A percentile compares a stretch with the other conserved stretches of the same genome.
Evolutionary conservation across 2,888 invertebrate genomes (phyloP).

Genomic region (Leptinotarsa haldemani): DNA sequence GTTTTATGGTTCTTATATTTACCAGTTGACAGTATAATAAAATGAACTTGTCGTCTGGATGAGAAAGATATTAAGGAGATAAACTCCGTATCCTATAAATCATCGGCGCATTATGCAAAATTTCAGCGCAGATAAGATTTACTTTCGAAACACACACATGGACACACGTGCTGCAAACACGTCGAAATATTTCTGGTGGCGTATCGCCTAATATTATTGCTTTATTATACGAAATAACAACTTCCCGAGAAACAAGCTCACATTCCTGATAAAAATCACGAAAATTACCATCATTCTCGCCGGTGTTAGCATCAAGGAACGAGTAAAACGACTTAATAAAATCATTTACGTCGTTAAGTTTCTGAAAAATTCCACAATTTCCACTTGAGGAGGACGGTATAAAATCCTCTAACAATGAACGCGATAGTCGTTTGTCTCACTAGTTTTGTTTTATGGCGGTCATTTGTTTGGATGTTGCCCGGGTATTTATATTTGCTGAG

Average conservation of each 20-base stretch:
- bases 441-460: constrained; percentile 14
- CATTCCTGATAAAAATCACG: constrained; percentile 41
- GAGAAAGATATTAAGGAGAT: background rate
- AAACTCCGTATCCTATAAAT: constrained; percentile 1
- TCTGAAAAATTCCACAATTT: constrained; percentile 33
- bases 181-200: constrained; percentile 31
- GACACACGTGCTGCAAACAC: constrained; percentile 40
- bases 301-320: constrained; percentile 42
- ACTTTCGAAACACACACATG: constrained; percentile 16
- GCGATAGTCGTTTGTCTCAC: constrained; percentile 20
- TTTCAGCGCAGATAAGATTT: constrained; percentile 12
- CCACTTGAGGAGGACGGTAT: constrained; percentile 24
- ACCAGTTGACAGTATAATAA: no score
- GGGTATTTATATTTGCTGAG: constrained; percentile 20
- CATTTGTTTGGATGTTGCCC: constrained; percentile 15
- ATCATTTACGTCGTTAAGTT: constrained; percentile 51
- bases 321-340: constrained; percentile 51
- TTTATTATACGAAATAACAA: constrained; percentile 41
- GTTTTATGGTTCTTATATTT: no score
- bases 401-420: constrained; percentile 19
- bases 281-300: constrained; percentile 31
- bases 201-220: constrained; percentile 35
- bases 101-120: constrained; percentile 8
- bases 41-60: background rate
- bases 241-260: constrained; percentile 35